phyloP scores from a whole-genome alignment of 1,140 invertebrate species.

The Trichonephila clavata region DNA sequence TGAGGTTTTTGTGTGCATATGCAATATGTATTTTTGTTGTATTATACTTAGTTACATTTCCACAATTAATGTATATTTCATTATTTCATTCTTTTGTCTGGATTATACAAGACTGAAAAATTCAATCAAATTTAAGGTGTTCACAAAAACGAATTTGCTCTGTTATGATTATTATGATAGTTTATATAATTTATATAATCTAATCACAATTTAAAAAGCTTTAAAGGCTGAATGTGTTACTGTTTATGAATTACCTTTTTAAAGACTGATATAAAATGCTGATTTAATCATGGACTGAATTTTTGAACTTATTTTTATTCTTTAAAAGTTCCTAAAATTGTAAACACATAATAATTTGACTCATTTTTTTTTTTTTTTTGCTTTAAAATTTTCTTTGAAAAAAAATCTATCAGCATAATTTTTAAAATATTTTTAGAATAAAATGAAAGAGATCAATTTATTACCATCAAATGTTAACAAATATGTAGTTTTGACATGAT shows the following conservation, averaged over 20 bases:
- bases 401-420: too few relatives aligned
- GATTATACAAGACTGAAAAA: background rate
- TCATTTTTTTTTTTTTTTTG: background rate
- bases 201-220: background rate
- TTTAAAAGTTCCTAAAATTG: background rate
- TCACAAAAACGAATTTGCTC: background rate
- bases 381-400: background rate
- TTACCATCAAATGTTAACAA: too few relatives aligned
- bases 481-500: slow-evolving; percentile 1
- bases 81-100: background rate
- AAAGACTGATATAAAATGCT: background rate
- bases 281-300: too few relatives aligned
- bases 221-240: background rate
- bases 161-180: background rate
- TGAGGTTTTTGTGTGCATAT: background rate
- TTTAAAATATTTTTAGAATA: too few relatives aligned
- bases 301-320: background rate
- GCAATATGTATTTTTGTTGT: background rate
- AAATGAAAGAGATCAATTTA: too few relatives aligned
- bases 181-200: background rate
- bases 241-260: background rate
- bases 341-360: background rate
- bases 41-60: background rate
- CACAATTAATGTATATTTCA: background rate
- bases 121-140: background rate